Conservation (phyloP, 2,113 vertebrate genomes). For the Eurystomus gularis region DNA sequence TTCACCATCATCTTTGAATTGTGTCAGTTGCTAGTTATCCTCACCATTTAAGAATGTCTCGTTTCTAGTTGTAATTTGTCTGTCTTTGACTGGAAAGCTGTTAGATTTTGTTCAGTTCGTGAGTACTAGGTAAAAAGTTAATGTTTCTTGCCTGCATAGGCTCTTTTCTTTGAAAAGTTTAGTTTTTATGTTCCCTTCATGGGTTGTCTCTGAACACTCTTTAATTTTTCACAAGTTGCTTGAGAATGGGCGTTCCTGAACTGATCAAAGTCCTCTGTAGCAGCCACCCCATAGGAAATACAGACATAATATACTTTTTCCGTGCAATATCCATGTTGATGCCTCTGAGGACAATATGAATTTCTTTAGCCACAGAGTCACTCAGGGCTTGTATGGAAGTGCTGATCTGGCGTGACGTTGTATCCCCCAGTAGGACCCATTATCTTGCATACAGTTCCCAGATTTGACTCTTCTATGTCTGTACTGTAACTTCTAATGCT, state of each 20-base stretch:
- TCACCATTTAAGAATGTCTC: background rate
- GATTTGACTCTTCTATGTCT: background rate
- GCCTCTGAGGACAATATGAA: background rate
- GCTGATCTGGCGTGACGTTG: background rate
- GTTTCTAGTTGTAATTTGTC: background rate
- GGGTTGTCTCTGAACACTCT: background rate
- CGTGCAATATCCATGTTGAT: accelerated
- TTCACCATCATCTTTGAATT: background rate
- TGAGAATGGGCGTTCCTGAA: background rate
- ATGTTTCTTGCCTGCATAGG: background rate
- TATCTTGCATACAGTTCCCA: background rate
- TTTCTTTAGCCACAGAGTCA: background rate
- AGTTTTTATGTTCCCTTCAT: background rate
- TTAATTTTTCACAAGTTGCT: background rate
- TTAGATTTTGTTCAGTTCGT: background rate
- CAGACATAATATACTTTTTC: background rate
- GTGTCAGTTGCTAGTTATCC: background rate
- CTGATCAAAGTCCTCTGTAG: background rate
- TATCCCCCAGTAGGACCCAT: background rate
- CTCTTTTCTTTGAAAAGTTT: background rate
- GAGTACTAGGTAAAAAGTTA: background rate
- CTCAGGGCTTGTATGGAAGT: background rate
- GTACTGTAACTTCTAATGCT: background rate
- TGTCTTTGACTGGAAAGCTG: background rate
- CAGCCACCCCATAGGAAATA: background rate